Evolutionary conservation across 2,113 vertebrate species (phyloP), one percentile per base, ranked within the genome.

Genomic region (Amphilophus citrinellus): DNA sequence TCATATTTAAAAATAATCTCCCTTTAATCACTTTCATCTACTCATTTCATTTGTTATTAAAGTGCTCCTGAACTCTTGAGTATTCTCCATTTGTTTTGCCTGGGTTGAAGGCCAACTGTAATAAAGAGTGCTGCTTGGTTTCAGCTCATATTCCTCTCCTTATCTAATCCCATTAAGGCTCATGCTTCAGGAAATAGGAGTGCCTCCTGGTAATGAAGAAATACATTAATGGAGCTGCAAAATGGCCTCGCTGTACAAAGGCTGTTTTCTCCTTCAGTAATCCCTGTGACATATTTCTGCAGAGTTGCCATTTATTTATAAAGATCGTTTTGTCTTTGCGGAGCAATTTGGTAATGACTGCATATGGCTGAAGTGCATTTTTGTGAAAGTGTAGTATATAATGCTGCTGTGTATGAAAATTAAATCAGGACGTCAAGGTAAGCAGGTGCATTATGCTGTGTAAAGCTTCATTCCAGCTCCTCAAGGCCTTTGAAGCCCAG

Each of bases 121-220:
- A 92, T 90, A 91, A 90, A 92, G 77, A 82, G 76, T 14, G 15
- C 76, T 65, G 84, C 83, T 89, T 88, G 61, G 20, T 90, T 84
- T 87, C 88, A 86, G 83, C 89, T 91, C 89, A 84, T 86, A 85
- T 83, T 91, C 86, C 82, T 75, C 79, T 61, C 82, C 85, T 88
- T 89, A 91, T 91, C 92, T 91, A 91, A 95, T 94, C 82, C 87
- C 85, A 92, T 95, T 94, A 93, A 91, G 87, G 24, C 82, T 91
- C 87, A 87, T 39, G 87, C 92, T 93, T 90, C 91, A 94, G 84
- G 91, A 94, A 93, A 87, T 88, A 88, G 63, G 35, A 89, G 80
- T 62, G 87, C 83, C 88, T 89, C 75, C 61, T 83, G 82, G 83
- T 93, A 90, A 93, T 93, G 91, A 93, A 90, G 87, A 94, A 93